Evolutionary conservation across 64 coral and sea anemone species (phyloP).

Genomic region (Stichodactyla helianthus): DNA sequence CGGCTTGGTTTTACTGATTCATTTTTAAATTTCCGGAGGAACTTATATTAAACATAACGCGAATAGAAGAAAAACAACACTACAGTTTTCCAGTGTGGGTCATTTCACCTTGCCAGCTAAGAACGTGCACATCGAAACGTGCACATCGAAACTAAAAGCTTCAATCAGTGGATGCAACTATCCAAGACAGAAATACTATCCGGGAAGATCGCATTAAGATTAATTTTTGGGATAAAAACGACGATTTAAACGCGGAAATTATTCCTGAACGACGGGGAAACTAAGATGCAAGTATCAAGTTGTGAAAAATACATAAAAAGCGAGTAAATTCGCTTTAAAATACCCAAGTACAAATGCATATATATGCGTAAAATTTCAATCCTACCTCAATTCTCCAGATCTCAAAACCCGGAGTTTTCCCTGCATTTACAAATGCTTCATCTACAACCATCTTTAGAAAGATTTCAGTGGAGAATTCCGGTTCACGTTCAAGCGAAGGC

Average conservation of each 20-base stretch:
- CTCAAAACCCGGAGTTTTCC: constrained; percentile 68
- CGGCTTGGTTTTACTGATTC: not conserved
- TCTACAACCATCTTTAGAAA: constrained; percentile 72
- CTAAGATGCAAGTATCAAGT: not conserved
- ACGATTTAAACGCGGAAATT: not conserved
- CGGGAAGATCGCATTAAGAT: not conserved
- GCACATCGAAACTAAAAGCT: not conserved
- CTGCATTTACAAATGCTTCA: constrained; percentile 75
- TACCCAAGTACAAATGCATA: not conserved
- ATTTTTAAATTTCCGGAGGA: not conserved
- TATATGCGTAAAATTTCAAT: not conserved
- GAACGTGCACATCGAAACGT: not conserved
- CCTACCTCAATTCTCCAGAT: constrained; percentile 94
- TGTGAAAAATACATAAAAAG: not conserved
- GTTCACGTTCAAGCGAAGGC: not conserved
- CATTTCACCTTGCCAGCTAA: not conserved
- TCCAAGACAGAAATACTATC: too few species aligned
- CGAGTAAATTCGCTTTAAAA: not conserved
- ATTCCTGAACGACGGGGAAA: not conserved
- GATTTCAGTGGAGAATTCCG: not conserved
- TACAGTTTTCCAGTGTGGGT: not conserved
- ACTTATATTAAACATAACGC: not conserved
- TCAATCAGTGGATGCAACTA: too few species aligned
- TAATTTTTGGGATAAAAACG: not conserved
- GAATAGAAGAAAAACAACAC: not conserved